A percentile compares a stretch with the other conserved stretches of the same genome.
These are phyloP conservation scores for Antechinus flavipes DNA, from an alignment of 2,113 vertebrate genomes.

Conservation along the genomic window DNA sequence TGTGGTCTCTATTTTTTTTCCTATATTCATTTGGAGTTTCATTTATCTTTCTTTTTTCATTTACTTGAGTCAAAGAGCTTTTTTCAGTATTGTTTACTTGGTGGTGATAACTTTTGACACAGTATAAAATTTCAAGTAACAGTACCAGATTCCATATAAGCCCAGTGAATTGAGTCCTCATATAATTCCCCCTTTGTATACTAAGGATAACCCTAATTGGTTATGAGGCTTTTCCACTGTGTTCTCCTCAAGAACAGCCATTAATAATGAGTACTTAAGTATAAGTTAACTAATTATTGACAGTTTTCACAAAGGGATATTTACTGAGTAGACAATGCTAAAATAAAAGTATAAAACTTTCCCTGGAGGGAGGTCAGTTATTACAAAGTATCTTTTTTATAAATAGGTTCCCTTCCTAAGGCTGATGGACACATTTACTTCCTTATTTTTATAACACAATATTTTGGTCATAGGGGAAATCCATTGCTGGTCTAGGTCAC, in stretches of 20 bases:
- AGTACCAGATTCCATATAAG: neutral
- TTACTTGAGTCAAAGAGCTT: slow-evolving; percentile 27
- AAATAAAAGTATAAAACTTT: neutral
- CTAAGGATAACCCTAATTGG: neutral
- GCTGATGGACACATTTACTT: neutral
- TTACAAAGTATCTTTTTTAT: neutral
- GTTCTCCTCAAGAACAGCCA: neutral
- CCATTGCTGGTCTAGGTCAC: neutral
- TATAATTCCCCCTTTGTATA: neutral
- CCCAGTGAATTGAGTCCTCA: neutral
- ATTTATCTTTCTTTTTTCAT: neutral
- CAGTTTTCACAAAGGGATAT: neutral
- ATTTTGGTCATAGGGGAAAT: neutral
- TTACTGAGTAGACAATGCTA: neutral
- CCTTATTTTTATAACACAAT: neutral
- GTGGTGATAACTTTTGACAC: neutral
- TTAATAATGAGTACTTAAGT: neutral
- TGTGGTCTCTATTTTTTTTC: neutral
- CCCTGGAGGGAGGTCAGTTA: neutral
- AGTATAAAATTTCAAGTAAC: neutral
- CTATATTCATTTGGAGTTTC: slow-evolving; percentile 38
- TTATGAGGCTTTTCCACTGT: neutral
- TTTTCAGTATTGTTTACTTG: neutral
- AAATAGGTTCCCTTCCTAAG: neutral
- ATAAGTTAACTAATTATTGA: neutral